A percentile compares a stretch with the other conserved stretches of the same genome.
phyloP scores from a whole-genome alignment of 2,888 invertebrate genomes.

The Thymelicus acteon region DNA sequence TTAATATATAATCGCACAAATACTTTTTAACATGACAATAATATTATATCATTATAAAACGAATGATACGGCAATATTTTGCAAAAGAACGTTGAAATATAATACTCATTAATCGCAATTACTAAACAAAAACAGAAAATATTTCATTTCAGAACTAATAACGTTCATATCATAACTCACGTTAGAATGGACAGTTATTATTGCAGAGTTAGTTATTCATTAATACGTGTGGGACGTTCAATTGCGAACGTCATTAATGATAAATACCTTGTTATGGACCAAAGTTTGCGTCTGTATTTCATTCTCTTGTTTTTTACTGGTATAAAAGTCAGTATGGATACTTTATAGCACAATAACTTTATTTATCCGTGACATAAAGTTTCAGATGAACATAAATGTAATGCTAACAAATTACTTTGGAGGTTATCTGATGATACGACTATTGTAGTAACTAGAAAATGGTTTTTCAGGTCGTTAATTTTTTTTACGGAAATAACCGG shows the following conservation, averaged over 20 bases:
- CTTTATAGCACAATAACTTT: not conserved
- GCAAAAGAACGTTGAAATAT: too few species aligned
- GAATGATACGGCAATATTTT: too few species aligned
- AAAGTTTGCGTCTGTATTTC: not conserved
- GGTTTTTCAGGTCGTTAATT: too few species aligned
- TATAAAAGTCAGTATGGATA: slow-evolving; percentile 1
- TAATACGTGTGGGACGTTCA: slow-evolving; percentile 4
- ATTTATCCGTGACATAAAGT: not conserved
- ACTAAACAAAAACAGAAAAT: not conserved
- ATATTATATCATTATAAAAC: too few species aligned
- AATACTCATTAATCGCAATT: not conserved
- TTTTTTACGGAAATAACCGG: too few species aligned
- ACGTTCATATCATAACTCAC: slow-evolving; percentile 1
- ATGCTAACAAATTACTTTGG: too few species aligned
- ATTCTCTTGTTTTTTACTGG: not conserved
- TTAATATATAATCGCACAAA: too few species aligned
- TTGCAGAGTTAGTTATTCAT: slow-evolving; percentile 11
- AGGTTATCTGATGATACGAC: too few species aligned
- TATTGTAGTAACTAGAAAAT: too few species aligned
- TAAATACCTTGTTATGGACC: slow-evolving; percentile 3
- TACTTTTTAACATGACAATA: too few species aligned
- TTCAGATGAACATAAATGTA: too few species aligned
- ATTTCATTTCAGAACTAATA: slow-evolving; percentile 2
- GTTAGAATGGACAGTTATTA: not conserved
- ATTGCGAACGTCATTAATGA: slow-evolving; percentile 8